phyloP scores from a whole-genome alignment of 2,113 vertebrate species.

The Ceyx cyanopectus region DNA sequence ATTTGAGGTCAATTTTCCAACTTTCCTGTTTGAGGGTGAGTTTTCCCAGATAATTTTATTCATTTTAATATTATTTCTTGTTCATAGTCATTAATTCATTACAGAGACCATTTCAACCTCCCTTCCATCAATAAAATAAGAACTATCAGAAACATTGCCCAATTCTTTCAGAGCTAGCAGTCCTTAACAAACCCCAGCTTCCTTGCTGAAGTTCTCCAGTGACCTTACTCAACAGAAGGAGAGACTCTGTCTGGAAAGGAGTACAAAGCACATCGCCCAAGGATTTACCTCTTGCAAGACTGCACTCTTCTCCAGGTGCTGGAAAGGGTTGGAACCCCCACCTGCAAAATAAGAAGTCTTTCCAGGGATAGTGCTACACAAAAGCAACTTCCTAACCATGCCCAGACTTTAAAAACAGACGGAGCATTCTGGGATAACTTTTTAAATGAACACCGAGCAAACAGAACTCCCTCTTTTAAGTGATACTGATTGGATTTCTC shows the following conservation, averaged over 20 bases:
- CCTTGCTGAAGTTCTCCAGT: neutral
- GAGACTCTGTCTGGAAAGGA: neutral
- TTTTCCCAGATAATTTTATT: neutral
- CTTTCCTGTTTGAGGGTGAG: neutral
- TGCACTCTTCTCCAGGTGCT: constrained; percentile 85
- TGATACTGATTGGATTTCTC: neutral
- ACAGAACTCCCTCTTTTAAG: neutral
- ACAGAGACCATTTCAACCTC: neutral
- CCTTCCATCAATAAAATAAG: neutral
- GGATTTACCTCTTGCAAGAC: constrained; percentile 84
- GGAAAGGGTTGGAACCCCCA: constrained; percentile 83
- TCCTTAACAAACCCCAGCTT: neutral
- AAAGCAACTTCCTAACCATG: neutral
- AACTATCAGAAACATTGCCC: neutral
- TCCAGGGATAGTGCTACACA: neutral
- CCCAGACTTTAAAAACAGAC: neutral
- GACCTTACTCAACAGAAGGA: neutral
- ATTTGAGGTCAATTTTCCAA: neutral
- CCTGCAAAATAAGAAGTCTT: constrained; percentile 62
- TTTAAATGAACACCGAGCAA: neutral
- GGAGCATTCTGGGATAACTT: neutral
- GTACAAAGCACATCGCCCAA: neutral
- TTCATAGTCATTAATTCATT: neutral
- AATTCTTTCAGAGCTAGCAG: neutral
- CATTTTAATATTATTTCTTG: neutral